A percentile compares a stretch with the other conserved stretches of the same genome.
phyloP scores from a whole-genome alignment of 1,140 invertebrate genomes.

The Meteorus sp. region DNA sequence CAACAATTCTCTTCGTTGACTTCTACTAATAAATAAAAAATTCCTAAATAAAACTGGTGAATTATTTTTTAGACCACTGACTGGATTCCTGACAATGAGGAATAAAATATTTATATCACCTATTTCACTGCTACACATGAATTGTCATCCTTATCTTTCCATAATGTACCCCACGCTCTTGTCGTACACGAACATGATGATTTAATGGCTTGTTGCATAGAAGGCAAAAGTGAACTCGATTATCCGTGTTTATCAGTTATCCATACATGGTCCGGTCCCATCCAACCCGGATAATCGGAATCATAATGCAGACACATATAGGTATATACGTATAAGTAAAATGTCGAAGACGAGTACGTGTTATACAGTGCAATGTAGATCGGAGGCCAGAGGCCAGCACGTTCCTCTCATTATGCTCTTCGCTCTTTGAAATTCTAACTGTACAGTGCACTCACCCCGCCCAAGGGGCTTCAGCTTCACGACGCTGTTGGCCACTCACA shows the following conservation, averaged over 20 bases:
- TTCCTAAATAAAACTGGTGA: no score
- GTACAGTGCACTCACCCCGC: constrained; percentile 45
- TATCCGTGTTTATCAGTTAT: no score
- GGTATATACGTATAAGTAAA: constrained; percentile 2
- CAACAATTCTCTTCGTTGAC: not conserved
- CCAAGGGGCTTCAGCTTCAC: constrained; percentile 31
- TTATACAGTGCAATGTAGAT: constrained; percentile 31
- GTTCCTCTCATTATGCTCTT: constrained; percentile 48
- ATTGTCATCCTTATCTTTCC: no score
- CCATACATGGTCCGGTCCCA: no score
- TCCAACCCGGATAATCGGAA: no score
- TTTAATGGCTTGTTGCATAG: not conserved
- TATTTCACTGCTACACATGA: no score
- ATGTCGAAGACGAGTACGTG: constrained; percentile 19
- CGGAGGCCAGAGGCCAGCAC: constrained; percentile 45
- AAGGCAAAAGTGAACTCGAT: no score
- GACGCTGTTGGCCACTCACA: not conserved
- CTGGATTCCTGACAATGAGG: no score
- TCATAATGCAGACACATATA: no score
- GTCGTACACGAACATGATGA: not conserved
- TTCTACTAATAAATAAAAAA: not conserved
- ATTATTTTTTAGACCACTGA: no score
- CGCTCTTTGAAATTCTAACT: constrained; percentile 47
- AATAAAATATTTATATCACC: not conserved
- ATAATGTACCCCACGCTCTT: not conserved